Conservation (phyloP, 2,888 invertebrate genomes). For the Vesta saturnalis region DNA sequence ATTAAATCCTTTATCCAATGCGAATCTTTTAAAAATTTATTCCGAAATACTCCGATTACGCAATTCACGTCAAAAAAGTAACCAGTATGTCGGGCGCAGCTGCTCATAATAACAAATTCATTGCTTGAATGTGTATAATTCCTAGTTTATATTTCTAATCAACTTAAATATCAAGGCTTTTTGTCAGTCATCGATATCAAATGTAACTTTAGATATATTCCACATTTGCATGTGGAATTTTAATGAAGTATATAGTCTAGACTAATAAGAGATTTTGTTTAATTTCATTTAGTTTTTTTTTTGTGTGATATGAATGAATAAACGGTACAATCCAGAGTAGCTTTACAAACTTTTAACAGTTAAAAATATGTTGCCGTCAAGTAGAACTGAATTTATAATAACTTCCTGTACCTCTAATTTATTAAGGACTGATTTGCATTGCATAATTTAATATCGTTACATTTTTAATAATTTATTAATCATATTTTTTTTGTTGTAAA, state of each 20-base stretch:
- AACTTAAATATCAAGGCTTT: too few species aligned
- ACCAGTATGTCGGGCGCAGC: too few species aligned
- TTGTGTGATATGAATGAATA: slow-evolving; percentile 10
- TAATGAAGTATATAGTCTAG: not conserved
- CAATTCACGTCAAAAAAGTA: too few species aligned
- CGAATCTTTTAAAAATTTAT: too few species aligned
- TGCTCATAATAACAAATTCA: too few species aligned
- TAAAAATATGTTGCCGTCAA: slow-evolving; percentile 17
- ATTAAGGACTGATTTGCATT: not conserved
- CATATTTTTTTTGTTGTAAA: not conserved
- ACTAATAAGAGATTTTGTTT: not conserved
- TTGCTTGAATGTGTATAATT: too few species aligned
- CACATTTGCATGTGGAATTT: too few species aligned
- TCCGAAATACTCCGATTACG: too few species aligned
- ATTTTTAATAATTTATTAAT: not conserved
- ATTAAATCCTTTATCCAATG: too few species aligned
- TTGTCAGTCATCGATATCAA: too few species aligned
- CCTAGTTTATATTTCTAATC: too few species aligned
- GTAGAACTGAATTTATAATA: slow-evolving; percentile 22
- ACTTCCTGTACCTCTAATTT: slow-evolving; percentile 20
- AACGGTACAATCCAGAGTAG: slow-evolving; percentile 9
- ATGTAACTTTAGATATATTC: too few species aligned
- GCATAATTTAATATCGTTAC: slow-evolving; percentile 4
- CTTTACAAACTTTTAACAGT: slow-evolving; percentile 20
- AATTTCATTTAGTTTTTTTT: slow-evolving; percentile 6